Conservation (phyloP, 2,888 invertebrate species). For the Acanthosepion lycidas region DNA sequence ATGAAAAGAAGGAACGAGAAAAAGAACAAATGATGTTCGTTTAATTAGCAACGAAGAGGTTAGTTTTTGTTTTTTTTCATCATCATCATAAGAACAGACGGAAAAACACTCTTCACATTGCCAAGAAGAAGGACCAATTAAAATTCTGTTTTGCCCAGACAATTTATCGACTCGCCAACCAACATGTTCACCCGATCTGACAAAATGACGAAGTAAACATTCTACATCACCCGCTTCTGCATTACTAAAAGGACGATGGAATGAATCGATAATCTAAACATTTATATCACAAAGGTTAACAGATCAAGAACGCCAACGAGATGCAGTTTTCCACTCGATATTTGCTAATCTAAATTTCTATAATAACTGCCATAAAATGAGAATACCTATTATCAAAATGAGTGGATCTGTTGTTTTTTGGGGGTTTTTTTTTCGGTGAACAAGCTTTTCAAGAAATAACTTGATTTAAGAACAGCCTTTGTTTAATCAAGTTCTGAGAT, state of each 20-base stretch:
- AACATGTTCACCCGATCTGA: neutral
- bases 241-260: neutral
- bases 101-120: neutral
- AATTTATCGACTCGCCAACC: neutral
- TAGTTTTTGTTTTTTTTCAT: neutral
- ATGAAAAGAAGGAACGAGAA: too few species aligned
- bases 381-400: too few species aligned
- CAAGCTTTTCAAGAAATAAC: too few species aligned
- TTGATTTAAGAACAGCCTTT: too few species aligned
- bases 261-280: neutral
- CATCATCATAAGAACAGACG: neutral
- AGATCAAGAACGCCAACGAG: neutral
- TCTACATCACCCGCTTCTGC: neutral
- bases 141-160: neutral
- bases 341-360: too few species aligned
- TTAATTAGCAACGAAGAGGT: neutral
- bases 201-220: neutral
- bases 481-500: too few species aligned
- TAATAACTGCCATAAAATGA: too few species aligned
- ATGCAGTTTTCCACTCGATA: too few species aligned
- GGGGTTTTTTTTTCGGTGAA: too few species aligned
- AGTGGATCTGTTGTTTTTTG: too few species aligned
- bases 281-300: neutral
- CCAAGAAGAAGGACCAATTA: neutral
- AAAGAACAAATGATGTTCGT: neutral